Conservation (phyloP, 2,888 invertebrate species). For the Parasteatoda lunata region DNA sequence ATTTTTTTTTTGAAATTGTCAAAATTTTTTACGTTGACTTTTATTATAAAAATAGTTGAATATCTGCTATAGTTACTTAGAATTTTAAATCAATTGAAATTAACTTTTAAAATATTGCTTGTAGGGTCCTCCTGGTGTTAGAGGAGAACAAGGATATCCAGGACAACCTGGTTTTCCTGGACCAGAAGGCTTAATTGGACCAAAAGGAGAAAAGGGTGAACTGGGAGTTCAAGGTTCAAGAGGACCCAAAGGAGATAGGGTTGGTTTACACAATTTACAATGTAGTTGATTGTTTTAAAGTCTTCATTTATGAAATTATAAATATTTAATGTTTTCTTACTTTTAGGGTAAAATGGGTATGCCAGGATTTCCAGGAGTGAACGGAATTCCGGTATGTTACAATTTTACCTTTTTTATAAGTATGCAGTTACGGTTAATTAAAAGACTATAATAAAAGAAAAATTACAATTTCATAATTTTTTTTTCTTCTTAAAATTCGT, state of each 20-base stretch:
- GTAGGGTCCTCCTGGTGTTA: conserved; percentile 84
- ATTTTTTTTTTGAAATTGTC: too few species aligned
- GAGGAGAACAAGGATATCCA: conserved; percentile 79
- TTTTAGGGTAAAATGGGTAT: conserved; percentile 85
- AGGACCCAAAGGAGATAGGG: conserved; percentile 87
- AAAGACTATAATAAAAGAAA: too few species aligned
- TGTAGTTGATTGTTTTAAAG: too few species aligned
- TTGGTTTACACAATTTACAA: conserved; percentile 70
- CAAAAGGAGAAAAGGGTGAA: conserved; percentile 92
- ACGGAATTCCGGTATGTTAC: conserved; percentile 79
- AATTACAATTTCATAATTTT: too few species aligned
- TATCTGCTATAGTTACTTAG: too few species aligned
- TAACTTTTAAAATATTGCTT: conserved; percentile 70
- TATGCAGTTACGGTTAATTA: too few species aligned
- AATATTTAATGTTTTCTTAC: conserved; percentile 7
- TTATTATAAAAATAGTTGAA: too few species aligned
- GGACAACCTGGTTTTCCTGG: conserved; percentile 88
- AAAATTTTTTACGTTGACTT: too few species aligned
- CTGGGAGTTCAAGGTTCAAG: conserved; percentile 86
- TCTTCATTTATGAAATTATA: neutral
- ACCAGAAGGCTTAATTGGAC: conserved; percentile 86
- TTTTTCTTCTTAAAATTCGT: too few species aligned
- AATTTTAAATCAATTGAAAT: too few species aligned
- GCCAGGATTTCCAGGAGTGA: conserved; percentile 88
- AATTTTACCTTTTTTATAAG: neutral